Evolutionary conservation across 2,888 invertebrate genomes (phyloP), one percentile per base, ranked within the genome.

Genomic region (Pollenia amentaria): DNA sequence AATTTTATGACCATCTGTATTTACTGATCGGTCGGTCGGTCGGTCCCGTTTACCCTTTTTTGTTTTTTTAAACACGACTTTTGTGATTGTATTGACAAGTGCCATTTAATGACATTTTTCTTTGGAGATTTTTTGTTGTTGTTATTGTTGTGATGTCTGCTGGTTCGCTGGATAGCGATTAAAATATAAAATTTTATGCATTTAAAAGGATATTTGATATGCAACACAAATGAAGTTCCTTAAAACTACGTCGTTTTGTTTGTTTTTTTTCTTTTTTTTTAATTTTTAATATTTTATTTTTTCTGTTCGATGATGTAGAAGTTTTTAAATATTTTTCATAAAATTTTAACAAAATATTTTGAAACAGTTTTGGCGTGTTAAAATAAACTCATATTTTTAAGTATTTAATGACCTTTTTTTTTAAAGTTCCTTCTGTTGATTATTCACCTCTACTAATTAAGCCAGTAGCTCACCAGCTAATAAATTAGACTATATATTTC

Each of bases 121-220:
- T 62, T 16, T 12, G 44, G 4, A 11, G 1, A 16, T 76, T 84
- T 65, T 64, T 18, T 29, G 57, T 69, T 40, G 70, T 29, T 29
- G 29, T 0, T 29, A 6, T 29, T 69, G 70, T 77, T 48, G 40
- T 38, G 18, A 44, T 57, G 62, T 77, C 29, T 64, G 40, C 38
- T 57, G 10, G 10, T 79, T 51, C 76, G 29, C 84, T 86, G 78
- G 73, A 62, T 76, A 78, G 88, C 89, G 85, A 73, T 64, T 88
- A 57, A 78, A 88, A 88, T 84, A 29, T 87, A 73, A 87, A 14
- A 89, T 88, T 89, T 79, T 75, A 77, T 65, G 48, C 60, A 88
- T 85, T 88, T 88, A 86, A 90, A 90, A 90, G 89, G 89, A 89
- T 81, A 88, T 87, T 88, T 87, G 29, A 84, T 88, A 88, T 88